These are phyloP conservation scores for Hydrochoerus hydrochaeris DNA, from an alignment of 2,113 vertebrate species.

Conservation along the genomic window DNA sequence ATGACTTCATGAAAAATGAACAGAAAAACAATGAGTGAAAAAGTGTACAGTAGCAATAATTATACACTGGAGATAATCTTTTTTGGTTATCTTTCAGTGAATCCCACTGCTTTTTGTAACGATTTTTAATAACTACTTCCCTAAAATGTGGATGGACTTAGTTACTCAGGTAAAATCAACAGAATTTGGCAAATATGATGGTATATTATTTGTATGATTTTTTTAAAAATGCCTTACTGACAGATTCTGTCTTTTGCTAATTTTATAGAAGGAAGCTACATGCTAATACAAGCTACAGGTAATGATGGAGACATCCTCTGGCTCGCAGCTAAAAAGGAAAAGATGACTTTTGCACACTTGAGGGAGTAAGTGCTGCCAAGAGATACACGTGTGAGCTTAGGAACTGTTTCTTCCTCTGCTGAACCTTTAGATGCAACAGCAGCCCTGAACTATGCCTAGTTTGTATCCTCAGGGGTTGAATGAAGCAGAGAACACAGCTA, in stretches of 20 bases:
- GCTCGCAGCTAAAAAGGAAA: not conserved
- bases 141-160: not conserved
- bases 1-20: not conserved
- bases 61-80: not conserved
- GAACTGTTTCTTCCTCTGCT: not conserved
- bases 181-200: not conserved
- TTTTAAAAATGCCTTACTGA: not conserved
- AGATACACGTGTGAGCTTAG: not conserved
- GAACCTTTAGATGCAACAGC: not conserved
- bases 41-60: not conserved
- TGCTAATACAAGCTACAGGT: not conserved
- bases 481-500: not conserved
- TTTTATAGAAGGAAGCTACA: not conserved
- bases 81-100: rapidly evolving
- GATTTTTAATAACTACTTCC: rapidly evolving
- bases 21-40: not conserved
- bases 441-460: rapidly evolving
- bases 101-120: not conserved
- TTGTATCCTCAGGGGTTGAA: not conserved
- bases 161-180: not conserved
- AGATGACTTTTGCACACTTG: rapidly evolving
- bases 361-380: not conserved
- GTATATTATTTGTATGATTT: not conserved
- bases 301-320: not conserved
- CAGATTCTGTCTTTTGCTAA: not conserved